Percentiles rank a stretch among this genome's conserved stretches.
Evolutionary conservation across 2,113 vertebrate species (phyloP).

Genomic region (Gambusia affinis): DNA sequence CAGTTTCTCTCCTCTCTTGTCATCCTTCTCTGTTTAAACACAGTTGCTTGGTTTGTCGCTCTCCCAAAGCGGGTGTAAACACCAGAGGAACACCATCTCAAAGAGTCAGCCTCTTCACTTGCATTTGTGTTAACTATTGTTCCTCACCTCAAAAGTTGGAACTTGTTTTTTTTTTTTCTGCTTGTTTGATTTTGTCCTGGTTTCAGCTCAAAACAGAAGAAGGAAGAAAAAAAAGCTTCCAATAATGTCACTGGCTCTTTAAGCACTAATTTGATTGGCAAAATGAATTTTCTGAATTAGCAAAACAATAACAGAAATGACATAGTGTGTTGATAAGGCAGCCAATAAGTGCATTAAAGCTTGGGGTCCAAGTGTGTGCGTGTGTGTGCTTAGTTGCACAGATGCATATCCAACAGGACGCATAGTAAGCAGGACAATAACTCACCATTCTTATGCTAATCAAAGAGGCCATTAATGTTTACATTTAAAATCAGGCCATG

Average conservation of each 20-base stretch:
- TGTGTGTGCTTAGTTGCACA: conserved; percentile 62
- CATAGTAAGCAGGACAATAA: conserved; percentile 78
- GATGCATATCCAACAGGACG: conserved; percentile 80
- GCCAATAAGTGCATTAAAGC: conserved; percentile 81
- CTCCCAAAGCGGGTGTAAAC: conserved; percentile 2
- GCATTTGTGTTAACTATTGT: conserved; percentile 32
- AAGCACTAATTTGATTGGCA: conserved; percentile 71
- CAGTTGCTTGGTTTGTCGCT: not conserved
- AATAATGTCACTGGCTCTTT: conserved; percentile 74
- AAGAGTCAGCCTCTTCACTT: conserved; percentile 46
- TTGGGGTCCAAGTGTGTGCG: conserved; percentile 14
- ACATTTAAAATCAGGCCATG: conserved; percentile 79
- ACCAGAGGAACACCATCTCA: conserved; percentile 22
- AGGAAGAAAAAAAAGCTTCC: conserved; percentile 14
- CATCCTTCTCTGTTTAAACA: conserved; percentile 28
- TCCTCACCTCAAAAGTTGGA: conserved; percentile 44
- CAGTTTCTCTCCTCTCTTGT: conserved; percentile 26
- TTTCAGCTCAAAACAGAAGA: not conserved
- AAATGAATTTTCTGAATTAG: conserved; percentile 73
- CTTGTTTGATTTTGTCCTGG: conserved; percentile 37
- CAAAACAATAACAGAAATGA: conserved; percentile 70
- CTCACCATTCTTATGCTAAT: conserved; percentile 84
- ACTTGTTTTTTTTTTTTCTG: conserved; percentile 19
- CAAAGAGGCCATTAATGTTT: conserved; percentile 85
- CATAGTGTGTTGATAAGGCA: conserved; percentile 75